Evolutionary conservation across 2,888 invertebrate genomes (phyloP).

Genomic region (Papilio protenor): DNA sequence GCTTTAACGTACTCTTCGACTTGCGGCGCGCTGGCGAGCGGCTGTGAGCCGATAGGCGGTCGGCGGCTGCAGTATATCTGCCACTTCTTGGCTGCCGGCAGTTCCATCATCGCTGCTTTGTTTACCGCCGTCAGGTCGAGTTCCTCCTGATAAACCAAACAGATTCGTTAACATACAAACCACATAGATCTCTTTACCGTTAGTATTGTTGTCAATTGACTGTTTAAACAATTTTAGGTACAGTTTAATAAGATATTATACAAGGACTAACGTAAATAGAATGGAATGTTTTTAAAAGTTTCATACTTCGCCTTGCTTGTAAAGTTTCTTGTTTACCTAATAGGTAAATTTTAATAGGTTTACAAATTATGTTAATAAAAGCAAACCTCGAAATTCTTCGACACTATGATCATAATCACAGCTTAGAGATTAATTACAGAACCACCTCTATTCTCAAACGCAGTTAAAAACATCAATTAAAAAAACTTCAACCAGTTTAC

Average conservation of each 20-base stretch:
- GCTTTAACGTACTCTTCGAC: constrained; percentile 97
- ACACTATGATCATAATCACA: background rate
- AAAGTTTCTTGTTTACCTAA: background rate
- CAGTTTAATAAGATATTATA: too few relatives aligned
- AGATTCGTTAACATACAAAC: background rate
- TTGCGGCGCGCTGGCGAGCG: constrained; percentile 87
- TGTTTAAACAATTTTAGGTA: background rate
- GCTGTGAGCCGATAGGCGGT: constrained; percentile 81
- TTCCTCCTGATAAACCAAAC: constrained; percentile 87
- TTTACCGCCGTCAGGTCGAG: constrained; percentile 96
- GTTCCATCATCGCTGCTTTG: constrained; percentile 96
- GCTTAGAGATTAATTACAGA: background rate
- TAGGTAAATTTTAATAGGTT: background rate
- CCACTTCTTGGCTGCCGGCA: constrained; percentile 98
- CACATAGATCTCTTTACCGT: background rate
- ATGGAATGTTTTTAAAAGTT: too few relatives aligned
- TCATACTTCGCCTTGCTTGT: background rate
- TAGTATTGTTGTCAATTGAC: background rate
- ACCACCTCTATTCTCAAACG: background rate
- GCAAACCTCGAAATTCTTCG: background rate
- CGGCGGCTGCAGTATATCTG: constrained; percentile 97
- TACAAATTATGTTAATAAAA: background rate
- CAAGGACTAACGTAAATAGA: too few relatives aligned
- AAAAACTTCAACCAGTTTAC: constrained; percentile 11
- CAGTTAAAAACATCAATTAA: constrained; percentile 18